phyloP scores from a whole-genome alignment of 2,797 vertebrate species.

The Malurus leucopterus region DNA sequence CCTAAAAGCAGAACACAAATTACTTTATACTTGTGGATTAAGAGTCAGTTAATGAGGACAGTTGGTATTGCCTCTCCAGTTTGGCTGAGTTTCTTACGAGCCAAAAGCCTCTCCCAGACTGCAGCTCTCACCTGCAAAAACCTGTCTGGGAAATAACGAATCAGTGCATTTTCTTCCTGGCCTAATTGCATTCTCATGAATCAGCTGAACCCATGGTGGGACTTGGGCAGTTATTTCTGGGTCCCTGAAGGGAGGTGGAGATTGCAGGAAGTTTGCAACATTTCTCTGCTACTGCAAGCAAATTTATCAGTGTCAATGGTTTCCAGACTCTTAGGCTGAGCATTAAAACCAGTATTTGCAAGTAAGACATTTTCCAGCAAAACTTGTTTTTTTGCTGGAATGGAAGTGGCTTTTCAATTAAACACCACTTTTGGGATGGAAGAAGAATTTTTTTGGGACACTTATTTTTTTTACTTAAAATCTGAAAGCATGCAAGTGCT shows the following conservation, averaged over 20 bases:
- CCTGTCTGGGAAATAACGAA: neutral
- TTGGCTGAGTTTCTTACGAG: neutral
- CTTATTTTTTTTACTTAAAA: neutral
- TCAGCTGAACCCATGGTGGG: neutral
- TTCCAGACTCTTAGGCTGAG: neutral
- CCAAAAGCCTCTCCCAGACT: neutral
- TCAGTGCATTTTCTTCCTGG: conserved; percentile 8
- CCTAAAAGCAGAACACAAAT: neutral
- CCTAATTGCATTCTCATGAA: conserved; percentile 32
- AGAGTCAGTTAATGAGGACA: conserved; percentile 7
- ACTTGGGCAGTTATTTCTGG: neutral
- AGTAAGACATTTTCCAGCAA: neutral
- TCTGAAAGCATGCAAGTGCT: neutral
- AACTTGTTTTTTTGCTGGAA: neutral
- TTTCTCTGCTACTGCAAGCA: conserved; percentile 13
- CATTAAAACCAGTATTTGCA: neutral
- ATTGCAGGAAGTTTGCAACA: conserved; percentile 37
- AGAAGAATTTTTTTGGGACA: neutral
- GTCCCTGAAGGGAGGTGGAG: conserved; percentile 19
- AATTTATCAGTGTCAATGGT: conserved; percentile 42
- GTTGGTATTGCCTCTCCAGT: neutral
- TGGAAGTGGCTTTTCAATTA: conserved; percentile 3
- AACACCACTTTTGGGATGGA: neutral
- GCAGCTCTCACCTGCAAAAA: conserved; percentile 14
- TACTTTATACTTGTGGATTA: conserved; percentile 2